Evolutionary conservation across 2,888 invertebrate species (phyloP).

Genomic region (Acanthococcus lagerstroemiae): DNA sequence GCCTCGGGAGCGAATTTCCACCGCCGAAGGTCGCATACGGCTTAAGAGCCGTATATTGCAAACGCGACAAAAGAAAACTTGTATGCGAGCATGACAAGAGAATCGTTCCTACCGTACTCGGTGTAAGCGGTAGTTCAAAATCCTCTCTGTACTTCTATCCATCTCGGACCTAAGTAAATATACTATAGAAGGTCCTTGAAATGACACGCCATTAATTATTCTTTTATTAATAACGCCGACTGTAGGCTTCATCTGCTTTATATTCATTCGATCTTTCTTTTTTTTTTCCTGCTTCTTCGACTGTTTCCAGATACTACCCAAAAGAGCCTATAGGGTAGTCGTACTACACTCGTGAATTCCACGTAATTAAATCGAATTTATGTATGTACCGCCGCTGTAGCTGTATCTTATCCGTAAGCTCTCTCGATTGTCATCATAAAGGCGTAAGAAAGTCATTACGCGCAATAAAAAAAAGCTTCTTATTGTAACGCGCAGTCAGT

Average conservation of each 20-base stretch:
- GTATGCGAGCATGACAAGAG: too few species aligned
- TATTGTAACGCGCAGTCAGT: not conserved
- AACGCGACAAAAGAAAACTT: too few species aligned
- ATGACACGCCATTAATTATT: constrained; percentile 26
- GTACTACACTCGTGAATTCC: not conserved
- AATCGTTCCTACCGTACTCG: too few species aligned
- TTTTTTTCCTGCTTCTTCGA: not conserved
- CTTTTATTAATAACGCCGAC: constrained; percentile 21
- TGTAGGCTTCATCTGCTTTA: not conserved
- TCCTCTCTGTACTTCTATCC: not conserved
- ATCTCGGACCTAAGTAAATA: constrained; percentile 12
- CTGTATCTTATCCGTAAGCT: not conserved
- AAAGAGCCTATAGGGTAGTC: not conserved
- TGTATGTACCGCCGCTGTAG: not conserved
- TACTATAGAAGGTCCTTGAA: constrained; percentile 19
- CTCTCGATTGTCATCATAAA: not conserved
- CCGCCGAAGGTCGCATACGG: too few species aligned
- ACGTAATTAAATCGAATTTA: not conserved
- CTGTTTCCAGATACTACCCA: not conserved
- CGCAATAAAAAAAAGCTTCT: not conserved
- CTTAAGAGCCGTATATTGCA: too few species aligned
- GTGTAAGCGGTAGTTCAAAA: constrained; percentile 8
- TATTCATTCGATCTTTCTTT: not conserved
- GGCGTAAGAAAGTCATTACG: not conserved
- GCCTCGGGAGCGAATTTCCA: too few species aligned